Conservation (phyloP, 2,888 invertebrate genomes). For the Parnassius glacialis region DNA sequence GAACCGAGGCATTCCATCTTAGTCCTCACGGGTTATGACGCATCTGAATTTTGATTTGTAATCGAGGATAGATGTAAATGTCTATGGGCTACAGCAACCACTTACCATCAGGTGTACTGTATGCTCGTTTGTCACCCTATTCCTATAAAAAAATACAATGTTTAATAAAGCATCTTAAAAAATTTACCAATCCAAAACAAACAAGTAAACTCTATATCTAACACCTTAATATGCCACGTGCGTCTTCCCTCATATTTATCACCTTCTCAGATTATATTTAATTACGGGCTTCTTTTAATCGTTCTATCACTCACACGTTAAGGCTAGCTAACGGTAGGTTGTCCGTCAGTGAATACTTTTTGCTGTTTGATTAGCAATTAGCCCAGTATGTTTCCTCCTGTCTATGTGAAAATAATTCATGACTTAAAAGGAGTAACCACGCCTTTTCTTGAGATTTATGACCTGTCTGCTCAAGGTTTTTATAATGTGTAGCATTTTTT, state of each 20-base stretch:
- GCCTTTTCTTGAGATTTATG: conserved; percentile 22
- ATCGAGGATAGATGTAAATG: too few relatives aligned
- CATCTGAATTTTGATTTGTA: too few relatives aligned
- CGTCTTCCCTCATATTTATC: background rate
- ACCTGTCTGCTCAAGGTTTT: conserved; percentile 1
- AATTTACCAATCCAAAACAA: too few relatives aligned
- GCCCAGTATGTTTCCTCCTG: conserved; percentile 25
- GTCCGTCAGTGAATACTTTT: conserved; percentile 8
- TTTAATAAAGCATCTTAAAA: too few relatives aligned
- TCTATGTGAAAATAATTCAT: conserved; percentile 6
- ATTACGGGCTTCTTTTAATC: conserved; percentile 22
- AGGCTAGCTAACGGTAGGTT: conserved; percentile 17
- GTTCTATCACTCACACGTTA: conserved; percentile 24
- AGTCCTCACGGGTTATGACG: too few relatives aligned
- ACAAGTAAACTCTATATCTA: background rate
- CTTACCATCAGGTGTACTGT: too few relatives aligned
- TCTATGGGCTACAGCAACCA: too few relatives aligned
- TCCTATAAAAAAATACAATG: too few relatives aligned
- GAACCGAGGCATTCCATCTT: too few relatives aligned
- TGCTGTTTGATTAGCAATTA: conserved; percentile 26
- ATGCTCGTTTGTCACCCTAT: too few relatives aligned
- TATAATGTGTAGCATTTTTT: background rate
- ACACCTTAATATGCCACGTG: background rate
- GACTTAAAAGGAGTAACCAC: conserved; percentile 14
- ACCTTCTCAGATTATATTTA: background rate